Evolutionary conservation across 2,797 vertebrate species (phyloP).

Genomic region (Otus scops): DNA sequence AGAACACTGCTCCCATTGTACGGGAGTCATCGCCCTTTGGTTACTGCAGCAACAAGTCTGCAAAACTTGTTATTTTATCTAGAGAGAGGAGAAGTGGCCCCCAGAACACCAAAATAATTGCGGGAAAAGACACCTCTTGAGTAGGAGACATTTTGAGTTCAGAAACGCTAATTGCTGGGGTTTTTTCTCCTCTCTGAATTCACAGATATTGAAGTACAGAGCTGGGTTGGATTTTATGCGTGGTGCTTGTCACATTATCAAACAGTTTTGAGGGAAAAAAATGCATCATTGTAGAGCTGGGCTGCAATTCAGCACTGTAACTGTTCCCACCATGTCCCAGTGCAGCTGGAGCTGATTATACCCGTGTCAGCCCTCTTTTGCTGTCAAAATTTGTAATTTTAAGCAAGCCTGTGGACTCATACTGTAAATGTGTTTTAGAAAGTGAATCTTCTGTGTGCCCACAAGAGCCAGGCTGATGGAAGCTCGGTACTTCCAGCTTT

Average conservation of each 20-base stretch:
- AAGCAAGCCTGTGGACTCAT: background rate
- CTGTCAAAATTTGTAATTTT: background rate
- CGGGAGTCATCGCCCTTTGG: background rate
- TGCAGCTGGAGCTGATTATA: background rate
- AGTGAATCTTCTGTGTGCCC: background rate
- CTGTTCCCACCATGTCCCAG: background rate
- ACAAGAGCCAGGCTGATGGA: background rate
- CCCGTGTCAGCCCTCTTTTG: background rate
- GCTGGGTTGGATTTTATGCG: background rate
- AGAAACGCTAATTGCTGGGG: accelerated
- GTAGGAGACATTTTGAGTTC: background rate
- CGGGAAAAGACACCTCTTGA: background rate
- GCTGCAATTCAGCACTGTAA: background rate
- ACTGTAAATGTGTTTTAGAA: background rate
- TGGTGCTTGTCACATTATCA: background rate
- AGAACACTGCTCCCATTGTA: constrained; percentile 63
- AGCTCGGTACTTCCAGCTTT: background rate
- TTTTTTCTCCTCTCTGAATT: background rate
- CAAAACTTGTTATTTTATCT: constrained; percentile 45
- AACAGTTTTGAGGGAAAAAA: background rate
- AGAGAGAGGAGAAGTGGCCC: background rate
- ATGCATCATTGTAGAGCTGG: background rate
- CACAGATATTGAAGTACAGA: background rate
- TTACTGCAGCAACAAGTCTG: constrained; percentile 59
- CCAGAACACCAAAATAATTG: background rate